Percentiles rank a stretch among this genome's conserved stretches.
Conservation (phyloP, 2,888 invertebrate species). For the Altica lythri region DNA sequence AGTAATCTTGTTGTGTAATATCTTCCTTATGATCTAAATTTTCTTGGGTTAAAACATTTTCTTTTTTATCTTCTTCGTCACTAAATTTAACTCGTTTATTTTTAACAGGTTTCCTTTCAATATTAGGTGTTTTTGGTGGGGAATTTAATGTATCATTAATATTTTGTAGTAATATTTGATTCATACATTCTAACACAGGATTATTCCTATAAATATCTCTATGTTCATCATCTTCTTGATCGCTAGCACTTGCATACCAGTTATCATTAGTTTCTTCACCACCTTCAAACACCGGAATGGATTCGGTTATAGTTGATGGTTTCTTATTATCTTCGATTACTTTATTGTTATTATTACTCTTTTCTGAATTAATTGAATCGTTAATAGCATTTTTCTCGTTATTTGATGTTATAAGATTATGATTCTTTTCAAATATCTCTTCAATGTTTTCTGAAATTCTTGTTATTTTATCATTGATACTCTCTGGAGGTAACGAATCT, state of each 20-base stretch:
- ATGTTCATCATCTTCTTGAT: constrained; percentile 73
- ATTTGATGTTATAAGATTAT: constrained; percentile 53
- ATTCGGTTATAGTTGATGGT: constrained; percentile 54
- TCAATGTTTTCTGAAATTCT: constrained; percentile 64
- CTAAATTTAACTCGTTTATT: constrained; percentile 56
- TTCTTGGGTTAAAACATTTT: constrained; percentile 35
- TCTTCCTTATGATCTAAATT: constrained; percentile 39
- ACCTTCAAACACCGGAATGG: constrained; percentile 57
- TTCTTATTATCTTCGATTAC: constrained; percentile 16
- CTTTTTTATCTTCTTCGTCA: constrained; percentile 49
- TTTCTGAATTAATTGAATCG: constrained; percentile 59
- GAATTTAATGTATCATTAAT: constrained; percentile 59
- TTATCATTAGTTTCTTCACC: constrained; percentile 65
- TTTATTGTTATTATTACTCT: constrained; percentile 10
- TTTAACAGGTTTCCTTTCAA: constrained; percentile 49
- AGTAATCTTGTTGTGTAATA: constrained; percentile 48
- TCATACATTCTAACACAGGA: constrained; percentile 84
- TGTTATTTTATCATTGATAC: constrained; percentile 63
- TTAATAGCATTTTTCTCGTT: constrained; percentile 60
- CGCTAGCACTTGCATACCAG: constrained; percentile 81
- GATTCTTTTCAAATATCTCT: constrained; percentile 57
- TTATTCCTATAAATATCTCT: constrained; percentile 77
- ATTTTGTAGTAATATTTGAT: constrained; percentile 81
- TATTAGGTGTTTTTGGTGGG: constrained; percentile 55
- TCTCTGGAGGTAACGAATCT: constrained; percentile 56